Percentiles rank a stretch among this genome's conserved stretches.
phyloP scores from a whole-genome alignment of 2,888 invertebrate genomes.

The Entomobrya multifasciata region DNA sequence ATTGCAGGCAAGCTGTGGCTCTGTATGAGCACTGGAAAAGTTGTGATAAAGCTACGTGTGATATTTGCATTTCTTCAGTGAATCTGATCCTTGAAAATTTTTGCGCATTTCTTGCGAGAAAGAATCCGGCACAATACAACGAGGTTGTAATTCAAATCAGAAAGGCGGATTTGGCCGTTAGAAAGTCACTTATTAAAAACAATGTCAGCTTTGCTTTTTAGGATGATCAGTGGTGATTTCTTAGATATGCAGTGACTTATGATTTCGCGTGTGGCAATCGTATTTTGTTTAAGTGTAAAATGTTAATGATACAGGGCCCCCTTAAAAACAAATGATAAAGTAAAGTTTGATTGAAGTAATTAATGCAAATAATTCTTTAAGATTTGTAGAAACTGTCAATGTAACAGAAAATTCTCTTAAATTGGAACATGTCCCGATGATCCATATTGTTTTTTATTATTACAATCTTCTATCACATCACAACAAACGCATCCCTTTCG shows the following conservation, averaged over 20 bases:
- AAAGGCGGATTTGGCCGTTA: neutral
- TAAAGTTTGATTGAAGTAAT: too few species aligned
- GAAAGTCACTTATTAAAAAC: neutral
- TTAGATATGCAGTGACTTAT: too few species aligned
- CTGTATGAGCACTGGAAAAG: constrained; percentile 12
- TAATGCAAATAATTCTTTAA: too few species aligned
- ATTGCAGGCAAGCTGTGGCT: neutral
- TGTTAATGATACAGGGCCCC: too few species aligned
- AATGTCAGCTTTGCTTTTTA: too few species aligned
- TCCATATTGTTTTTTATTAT: too few species aligned
- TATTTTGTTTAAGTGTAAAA: too few species aligned
- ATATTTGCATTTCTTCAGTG: constrained; percentile 5
- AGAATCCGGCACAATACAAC: neutral
- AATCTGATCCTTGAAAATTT: constrained; percentile 3
- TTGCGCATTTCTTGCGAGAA: neutral
- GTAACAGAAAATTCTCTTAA: neutral
- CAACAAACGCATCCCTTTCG: constrained; percentile 14
- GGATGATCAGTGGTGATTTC: too few species aligned
- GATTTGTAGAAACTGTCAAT: too few species aligned
- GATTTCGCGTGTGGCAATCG: too few species aligned
- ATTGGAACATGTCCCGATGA: constrained; percentile 14
- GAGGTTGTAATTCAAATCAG: neutral
- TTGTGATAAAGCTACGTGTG: neutral
- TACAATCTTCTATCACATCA: neutral
- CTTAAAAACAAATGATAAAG: too few species aligned